Evolutionary conservation across 2,113 vertebrate species (phyloP).

Genomic region (Psilopogon haemacephalus): DNA sequence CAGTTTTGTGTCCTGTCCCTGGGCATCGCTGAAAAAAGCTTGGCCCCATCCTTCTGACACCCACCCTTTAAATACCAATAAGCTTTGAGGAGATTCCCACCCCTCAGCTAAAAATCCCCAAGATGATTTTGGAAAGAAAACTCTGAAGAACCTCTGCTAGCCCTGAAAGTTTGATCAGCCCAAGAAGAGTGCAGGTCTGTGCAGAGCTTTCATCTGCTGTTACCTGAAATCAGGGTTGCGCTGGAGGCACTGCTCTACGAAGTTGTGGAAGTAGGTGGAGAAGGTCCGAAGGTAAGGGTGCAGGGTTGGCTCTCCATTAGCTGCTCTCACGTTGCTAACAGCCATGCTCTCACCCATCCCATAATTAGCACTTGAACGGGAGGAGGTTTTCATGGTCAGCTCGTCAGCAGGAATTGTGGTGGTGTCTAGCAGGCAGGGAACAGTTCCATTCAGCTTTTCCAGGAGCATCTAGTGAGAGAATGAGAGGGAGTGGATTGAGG

Average conservation of each 20-base stretch:
- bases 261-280: constrained; percentile 90
- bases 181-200: fast-evolving
- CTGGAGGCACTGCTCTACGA: constrained; percentile 94
- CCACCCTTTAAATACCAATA: no score
- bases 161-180: fast-evolving
- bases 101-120: no score
- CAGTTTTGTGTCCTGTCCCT: no score
- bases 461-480: constrained; percentile 86
- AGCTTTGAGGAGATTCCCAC: no score
- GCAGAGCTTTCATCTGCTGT: not conserved
- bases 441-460: constrained; percentile 95
- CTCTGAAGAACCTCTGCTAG: not conserved
- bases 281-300: constrained; percentile 95
- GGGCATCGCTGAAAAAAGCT: no score
- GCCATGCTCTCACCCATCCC: constrained; percentile 83
- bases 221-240: constrained; percentile 89
- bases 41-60: no score
- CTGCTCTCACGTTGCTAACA: constrained; percentile 72
- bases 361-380: constrained; percentile 84
- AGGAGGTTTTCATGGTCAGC: constrained; percentile 87
- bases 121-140: not conserved
- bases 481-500: no score
- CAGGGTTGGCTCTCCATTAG: constrained; percentile 85
- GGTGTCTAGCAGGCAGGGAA: constrained; percentile 93
- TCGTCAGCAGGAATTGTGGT: constrained; percentile 95